Conservation (phyloP, 1,140 invertebrate species). For the Euwallacea similis region DNA sequence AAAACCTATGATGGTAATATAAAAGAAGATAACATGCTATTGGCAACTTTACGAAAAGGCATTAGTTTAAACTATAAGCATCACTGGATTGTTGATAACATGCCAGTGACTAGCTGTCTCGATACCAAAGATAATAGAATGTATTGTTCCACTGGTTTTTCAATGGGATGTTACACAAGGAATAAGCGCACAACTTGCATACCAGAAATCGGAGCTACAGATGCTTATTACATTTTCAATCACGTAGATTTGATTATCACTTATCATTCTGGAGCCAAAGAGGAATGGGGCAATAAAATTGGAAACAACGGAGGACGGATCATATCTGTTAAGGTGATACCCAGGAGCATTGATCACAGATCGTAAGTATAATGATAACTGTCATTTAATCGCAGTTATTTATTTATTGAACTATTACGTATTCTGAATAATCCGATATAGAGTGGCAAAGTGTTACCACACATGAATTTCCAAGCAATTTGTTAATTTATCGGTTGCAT, state of each 20-base stretch:
- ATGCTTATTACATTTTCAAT: conserved; percentile 88
- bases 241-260: conserved; percentile 92
- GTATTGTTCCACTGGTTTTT: conserved; percentile 93
- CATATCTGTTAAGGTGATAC: conserved; percentile 72
- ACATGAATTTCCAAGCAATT: no score
- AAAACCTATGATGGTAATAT: conserved; percentile 76
- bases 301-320: conserved; percentile 84
- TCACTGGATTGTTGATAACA: conserved; percentile 98
- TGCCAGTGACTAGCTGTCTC: conserved; percentile 97
- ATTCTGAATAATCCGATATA: no score
- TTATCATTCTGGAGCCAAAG: conserved; percentile 84
- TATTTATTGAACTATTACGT: no score
- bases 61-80: conserved; percentile 98
- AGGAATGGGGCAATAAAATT: conserved; percentile 82
- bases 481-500: no score
- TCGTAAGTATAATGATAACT: conserved; percentile 37
- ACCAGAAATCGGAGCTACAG: conserved; percentile 30
- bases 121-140: conserved; percentile 72
- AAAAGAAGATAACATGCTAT: conserved; percentile 66
- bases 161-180: conserved; percentile 90
- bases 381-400: no score
- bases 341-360: conserved; percentile 50
- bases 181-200: conserved; percentile 50
- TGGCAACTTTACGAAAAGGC: conserved; percentile 84
- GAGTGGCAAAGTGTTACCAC: no score